Evolutionary conservation across 2,797 vertebrate species (phyloP), one percentile per base, ranked within the genome.

Genomic region (Hippoglossus hippoglossus): DNA sequence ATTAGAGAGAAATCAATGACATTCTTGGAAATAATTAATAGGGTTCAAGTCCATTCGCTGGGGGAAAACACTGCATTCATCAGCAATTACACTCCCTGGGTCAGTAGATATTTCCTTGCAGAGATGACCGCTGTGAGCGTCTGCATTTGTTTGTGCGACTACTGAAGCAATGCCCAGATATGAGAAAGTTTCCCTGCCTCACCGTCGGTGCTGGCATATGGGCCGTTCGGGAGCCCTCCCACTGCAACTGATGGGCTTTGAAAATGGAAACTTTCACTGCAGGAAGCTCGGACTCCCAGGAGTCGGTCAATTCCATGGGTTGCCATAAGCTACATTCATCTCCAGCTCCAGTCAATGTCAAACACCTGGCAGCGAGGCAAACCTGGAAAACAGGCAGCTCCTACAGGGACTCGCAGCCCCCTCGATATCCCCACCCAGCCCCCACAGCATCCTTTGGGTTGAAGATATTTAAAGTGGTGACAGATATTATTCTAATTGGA

Each of bases 181-280:
- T 84, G 58, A 85, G 82, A 92, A 94, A 89, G 87, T 92, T 87
- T 76, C 85, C 68, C 75, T 70, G 63, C 72, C 88, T 83, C 84
- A 90, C 90, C 91, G 86, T 94, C 89, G 94, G 90, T 90, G 88
- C 87, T 72, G 94, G 92, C 94, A 95, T 94, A 95, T 94, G 94
- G 92, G 91, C 93, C 82, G 12, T 83, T 90, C 75, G 75, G 89
- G 88, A 95, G 94, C 90, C 87, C 91, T 95, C 93, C 92, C 94
- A 94, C 83, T 89, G 92, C 94, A 93, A 94, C 87, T 82, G 87
- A 94, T 82, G 88, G 91, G 94, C 94, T 96, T 96, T 96, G 95
- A 96, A 97, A 96, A 96, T 85, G 95, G 93, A 96, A 95, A 95
- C 94, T 94, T 95, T 95, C 95, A 89, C 95, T 94, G 94, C 93